Base-by-base conservation (phyloP, 1,140 invertebrate genomes). In the Acromyrmex charruanus region DNA sequence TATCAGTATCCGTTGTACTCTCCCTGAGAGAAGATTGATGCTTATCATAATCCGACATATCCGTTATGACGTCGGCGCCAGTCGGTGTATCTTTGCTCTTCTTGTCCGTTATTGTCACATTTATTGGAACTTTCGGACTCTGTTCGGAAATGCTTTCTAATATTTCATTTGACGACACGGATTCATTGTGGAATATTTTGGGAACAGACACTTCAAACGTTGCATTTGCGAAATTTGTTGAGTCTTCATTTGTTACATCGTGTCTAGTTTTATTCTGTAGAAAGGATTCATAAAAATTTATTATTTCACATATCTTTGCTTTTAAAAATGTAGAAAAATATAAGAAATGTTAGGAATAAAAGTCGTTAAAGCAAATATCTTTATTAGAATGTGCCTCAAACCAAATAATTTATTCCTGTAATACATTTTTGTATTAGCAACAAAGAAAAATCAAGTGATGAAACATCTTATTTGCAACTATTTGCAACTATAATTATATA, bases 51-150 rank as follows among this genome's bases (percentile, higher is more conserved):
- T 79, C 79, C 55, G 90, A 92, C 12, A 65, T 93, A 39, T 93
- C 92, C 25, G 88, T 91, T 21, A 88, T 77, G 68, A 80, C 65
- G 66, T 87, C 51, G 14, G 91, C 87, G 12, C 91, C 88, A 16
- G 25, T 39, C 16, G 84, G 87, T 35, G 71, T 75, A 72, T 91
- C 68, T 39, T 91, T 88, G 31, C 59, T 87, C 82, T 91, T 90
- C 44, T 94, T 94, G 77, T 94, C 93, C 16, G 91, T 93, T 94
- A 95, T 94, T 93, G 94, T 95, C 91, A 94, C 92, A 71, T 95
- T 94, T 89, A 94, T 93, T 82, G 95, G 94, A 79, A 94, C 86
- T 71, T 93, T 90, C 39, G 91, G 77, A 85, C 89, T 92, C 10
- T 92, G 89, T 14, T 93, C 92, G 1, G 91, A 93, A 16, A 88